Percentiles rank a stretch among this genome's conserved stretches.
These are phyloP conservation scores for Hyperoplus lanceolatus DNA, from an alignment of 2,797 vertebrate species.

Conservation along the genomic window DNA sequence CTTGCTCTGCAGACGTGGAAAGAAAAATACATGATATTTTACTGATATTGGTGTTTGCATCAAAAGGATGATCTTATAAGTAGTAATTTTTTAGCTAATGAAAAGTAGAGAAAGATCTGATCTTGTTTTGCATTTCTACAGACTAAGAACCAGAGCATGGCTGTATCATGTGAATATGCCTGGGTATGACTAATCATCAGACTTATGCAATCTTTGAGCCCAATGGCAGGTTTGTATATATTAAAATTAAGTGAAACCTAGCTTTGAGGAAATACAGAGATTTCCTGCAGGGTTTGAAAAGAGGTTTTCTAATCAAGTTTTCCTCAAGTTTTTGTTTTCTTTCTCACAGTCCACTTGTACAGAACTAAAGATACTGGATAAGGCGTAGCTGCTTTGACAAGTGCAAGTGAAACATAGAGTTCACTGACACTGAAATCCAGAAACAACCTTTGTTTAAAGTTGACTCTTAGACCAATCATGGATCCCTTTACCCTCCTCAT, in stretches of 20 bases:
- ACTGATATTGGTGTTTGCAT: conserved; percentile 58
- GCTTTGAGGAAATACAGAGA: conserved; percentile 27
- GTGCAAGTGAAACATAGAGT: conserved; percentile 45
- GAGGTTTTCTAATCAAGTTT: conserved; percentile 42
- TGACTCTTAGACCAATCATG: conserved; percentile 28
- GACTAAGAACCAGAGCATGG: conserved; percentile 21
- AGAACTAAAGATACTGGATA: conserved; percentile 41
- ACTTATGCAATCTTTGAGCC: conserved; percentile 48
- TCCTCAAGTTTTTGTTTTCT: conserved; percentile 39
- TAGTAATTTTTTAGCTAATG: conserved; percentile 50
- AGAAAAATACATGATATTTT: conserved; percentile 35
- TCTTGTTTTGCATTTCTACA: conserved; percentile 22
- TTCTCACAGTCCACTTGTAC: conserved; percentile 55
- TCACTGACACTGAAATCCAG: conserved; percentile 28
- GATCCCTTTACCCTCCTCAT: conserved; percentile 44
- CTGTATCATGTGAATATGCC: conserved; percentile 38
- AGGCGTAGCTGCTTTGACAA: conserved; percentile 51
- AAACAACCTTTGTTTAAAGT: conserved; percentile 24
- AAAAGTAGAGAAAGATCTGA: conserved; percentile 21
- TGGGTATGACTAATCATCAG: conserved; percentile 49
- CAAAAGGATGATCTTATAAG: conserved; percentile 43
- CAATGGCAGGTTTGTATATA: conserved; percentile 37
- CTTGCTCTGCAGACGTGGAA: conserved; percentile 39
- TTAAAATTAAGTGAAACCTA: conserved; percentile 20
- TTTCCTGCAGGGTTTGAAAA: conserved; percentile 37